Evolutionary conservation across 2,113 vertebrate genomes (phyloP).

Genomic region (Irena cyanogastra): DNA sequence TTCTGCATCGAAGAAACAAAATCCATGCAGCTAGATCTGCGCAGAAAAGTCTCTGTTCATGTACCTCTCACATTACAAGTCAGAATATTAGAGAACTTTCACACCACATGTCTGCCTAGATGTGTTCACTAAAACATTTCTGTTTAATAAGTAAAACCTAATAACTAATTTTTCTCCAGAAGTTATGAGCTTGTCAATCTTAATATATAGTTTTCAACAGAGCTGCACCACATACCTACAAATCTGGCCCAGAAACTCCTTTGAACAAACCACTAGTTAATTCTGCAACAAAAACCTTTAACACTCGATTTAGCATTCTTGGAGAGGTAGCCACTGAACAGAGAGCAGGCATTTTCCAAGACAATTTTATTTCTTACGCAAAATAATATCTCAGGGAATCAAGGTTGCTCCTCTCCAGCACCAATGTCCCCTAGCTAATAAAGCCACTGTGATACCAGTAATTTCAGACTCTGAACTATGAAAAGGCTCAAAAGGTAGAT

Average conservation of each 20-base stretch:
- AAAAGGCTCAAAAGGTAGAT: not conserved
- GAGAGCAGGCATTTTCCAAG: not conserved
- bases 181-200: not conserved
- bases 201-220: not conserved
- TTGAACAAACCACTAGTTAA: not conserved
- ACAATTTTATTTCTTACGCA: not conserved
- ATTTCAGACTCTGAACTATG: not conserved
- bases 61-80: not conserved
- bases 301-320: not conserved
- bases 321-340: not conserved
- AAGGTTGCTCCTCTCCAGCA: not conserved
- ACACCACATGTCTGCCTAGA: not conserved
- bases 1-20: not conserved
- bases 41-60: not conserved
- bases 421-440: not conserved
- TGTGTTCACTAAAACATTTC: not conserved
- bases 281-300: not conserved
- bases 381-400: not conserved
- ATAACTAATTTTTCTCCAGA: not conserved
- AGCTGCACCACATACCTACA: not conserved
- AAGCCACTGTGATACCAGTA: not conserved
- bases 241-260: not conserved
- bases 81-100: not conserved
- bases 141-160: not conserved
- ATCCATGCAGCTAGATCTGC: not conserved